Conservation (phyloP, 2,888 invertebrate species). For the Drosophila helvetica region DNA sequence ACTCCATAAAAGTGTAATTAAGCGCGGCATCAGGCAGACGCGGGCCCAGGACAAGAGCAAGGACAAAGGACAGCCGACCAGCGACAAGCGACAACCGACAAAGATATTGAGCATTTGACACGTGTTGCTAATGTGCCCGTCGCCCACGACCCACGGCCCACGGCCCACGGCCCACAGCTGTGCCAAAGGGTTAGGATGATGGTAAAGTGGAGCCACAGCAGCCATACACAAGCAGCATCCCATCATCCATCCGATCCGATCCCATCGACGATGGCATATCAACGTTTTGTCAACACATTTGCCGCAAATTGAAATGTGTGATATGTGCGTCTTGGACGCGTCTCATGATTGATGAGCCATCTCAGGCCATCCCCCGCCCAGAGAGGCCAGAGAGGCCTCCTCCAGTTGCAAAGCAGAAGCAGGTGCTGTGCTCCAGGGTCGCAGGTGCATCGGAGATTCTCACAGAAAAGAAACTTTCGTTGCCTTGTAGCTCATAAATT, state of each 20-base stretch:
- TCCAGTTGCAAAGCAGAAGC: not conserved
- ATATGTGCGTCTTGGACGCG: conserved; percentile 24
- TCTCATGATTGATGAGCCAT: conserved; percentile 36
- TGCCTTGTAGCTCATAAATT: conserved; percentile 34
- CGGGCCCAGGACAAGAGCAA: conserved; percentile 5
- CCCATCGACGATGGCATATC: conserved; percentile 28
- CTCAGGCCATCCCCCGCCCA: conserved; percentile 5
- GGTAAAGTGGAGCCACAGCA: not conserved
- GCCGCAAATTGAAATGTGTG: conserved; percentile 73
- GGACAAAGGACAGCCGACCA: not conserved
- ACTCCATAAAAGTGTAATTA: conserved; percentile 74
- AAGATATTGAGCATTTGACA: conserved; percentile 50
- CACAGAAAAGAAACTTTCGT: conserved; percentile 16
- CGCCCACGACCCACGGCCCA: not conserved
- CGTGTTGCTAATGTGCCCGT: conserved; percentile 69
- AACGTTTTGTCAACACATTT: conserved; percentile 70
- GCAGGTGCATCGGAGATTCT: not conserved
- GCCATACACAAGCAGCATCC: not conserved
- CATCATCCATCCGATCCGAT: conserved; percentile 3
- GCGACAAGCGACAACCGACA: not conserved
- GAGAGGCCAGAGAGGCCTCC: not conserved
- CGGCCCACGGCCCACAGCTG: not conserved
- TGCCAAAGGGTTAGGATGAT: not conserved
- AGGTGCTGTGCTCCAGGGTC: not conserved
- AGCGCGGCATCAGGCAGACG: conserved; percentile 39